phyloP scores from a whole-genome alignment of 2,113 vertebrate genomes.

The Neogobius melanostomus region DNA sequence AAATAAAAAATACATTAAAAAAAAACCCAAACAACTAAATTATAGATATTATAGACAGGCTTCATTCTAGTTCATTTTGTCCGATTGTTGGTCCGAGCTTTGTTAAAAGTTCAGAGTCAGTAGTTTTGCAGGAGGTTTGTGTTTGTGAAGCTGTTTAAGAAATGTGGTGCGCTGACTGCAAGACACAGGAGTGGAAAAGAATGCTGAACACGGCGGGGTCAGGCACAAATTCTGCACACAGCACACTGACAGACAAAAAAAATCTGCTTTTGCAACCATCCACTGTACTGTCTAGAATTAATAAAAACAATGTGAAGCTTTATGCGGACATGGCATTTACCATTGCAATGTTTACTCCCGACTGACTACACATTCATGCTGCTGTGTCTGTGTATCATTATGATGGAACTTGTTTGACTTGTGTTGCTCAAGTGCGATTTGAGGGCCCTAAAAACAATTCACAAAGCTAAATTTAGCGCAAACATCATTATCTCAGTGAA shows the following conservation, averaged over 20 bases:
- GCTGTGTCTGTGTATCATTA: no score
- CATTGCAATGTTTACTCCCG: not conserved
- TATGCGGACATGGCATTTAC: not conserved
- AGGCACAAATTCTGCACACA: constrained; percentile 5
- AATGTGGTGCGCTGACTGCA: constrained; percentile 18
- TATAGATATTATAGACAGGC: constrained; percentile 8
- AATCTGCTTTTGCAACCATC: not conserved
- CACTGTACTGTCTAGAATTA: not conserved
- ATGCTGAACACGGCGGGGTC: constrained; percentile 16
- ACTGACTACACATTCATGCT: no score
- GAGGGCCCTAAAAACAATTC: no score
- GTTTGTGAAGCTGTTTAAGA: constrained; percentile 30
- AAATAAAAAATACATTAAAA: not conserved
- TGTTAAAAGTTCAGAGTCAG: constrained; percentile 34
- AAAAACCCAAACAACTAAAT: not conserved
- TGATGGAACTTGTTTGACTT: no score
- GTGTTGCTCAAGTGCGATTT: no score
- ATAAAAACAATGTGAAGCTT: not conserved
- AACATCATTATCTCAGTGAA: no score
- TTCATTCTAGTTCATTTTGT: not conserved
- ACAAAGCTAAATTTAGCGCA: no score
- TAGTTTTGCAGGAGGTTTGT: constrained; percentile 9
- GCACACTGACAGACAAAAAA: not conserved
- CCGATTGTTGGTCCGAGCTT: constrained; percentile 22
- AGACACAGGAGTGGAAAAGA: constrained; percentile 14